Evolutionary conservation across 2,797 vertebrate genomes (phyloP).

Genomic region (Otolemur crassicaudatus): DNA sequence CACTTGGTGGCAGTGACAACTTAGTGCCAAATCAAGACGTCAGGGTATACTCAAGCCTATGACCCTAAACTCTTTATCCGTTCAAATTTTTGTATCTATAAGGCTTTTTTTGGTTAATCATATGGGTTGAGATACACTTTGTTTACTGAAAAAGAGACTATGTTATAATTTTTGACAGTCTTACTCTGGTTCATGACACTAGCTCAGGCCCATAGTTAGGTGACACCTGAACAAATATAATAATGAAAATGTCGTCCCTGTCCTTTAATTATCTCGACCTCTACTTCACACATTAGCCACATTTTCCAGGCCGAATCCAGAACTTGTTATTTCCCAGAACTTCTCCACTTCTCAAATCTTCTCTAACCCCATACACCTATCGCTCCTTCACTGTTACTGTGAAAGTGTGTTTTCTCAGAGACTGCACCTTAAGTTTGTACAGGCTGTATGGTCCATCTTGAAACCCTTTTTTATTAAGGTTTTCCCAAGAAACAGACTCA

Average conservation of each 20-base stretch:
- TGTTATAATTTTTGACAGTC: background rate
- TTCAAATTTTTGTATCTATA: background rate
- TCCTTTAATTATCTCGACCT: background rate
- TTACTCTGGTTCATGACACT: background rate
- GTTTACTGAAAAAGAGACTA: background rate
- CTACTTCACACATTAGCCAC: background rate
- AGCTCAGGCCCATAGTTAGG: background rate
- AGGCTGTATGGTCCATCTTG: background rate
- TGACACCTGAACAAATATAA: background rate
- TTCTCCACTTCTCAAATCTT: background rate
- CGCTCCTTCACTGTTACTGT: background rate
- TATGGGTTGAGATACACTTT: background rate
- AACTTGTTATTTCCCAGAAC: background rate
- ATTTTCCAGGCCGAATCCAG: background rate
- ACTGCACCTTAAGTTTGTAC: background rate
- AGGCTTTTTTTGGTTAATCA: background rate
- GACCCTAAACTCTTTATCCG: background rate
- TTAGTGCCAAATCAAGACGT: background rate
- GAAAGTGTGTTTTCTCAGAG: background rate
- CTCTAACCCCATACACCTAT: background rate
- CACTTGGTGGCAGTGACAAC: slow-evolving; percentile 73
- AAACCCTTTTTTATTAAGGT: background rate
- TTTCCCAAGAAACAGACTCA: background rate
- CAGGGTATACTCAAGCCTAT: background rate
- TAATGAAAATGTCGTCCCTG: background rate